Evolutionary conservation across 2,113 vertebrate genomes (phyloP), one percentile per base, ranked within the genome.

Genomic region (Notarius quadriscutis): DNA sequence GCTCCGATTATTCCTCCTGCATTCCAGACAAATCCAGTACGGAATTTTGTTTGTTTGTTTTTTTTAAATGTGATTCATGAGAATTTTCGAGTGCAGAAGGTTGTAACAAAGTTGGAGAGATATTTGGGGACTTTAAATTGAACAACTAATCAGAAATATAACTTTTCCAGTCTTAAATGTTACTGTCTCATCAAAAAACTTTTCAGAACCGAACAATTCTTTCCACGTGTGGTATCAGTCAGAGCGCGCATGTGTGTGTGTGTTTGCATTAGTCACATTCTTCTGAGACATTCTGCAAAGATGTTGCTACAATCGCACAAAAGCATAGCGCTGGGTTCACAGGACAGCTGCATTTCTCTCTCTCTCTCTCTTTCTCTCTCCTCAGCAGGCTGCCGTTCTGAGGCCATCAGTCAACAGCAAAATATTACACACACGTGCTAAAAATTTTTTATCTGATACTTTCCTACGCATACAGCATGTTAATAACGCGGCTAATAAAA

Each of bases 301-400:
- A 87, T 75, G 67, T 89, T 79, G 69, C 78, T 82, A 50, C 75
- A 84, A 80, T 75, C 55, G 51, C 74, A 67, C 71, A 83, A 75
- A 74, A 27, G 25, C 57, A 20, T 71, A 18, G 63, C 63, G 30
- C 41, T 6, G 62, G 27, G 25, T 62, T 50, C 60, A 34, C 27
- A 48, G 85, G 81, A 86, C 89, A 90, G 87, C 87, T 90, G 89
- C 89, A 72, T 51, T 55, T 22, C 34, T 14, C 62, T 53, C 8
- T 57, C 55, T 57, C 11, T 57, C 55, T 57, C 14, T 57, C 55
- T 57, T 14, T 57, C 55, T 57, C 55, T 57, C 79, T 72, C 30
- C 67, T 50, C 53, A 25, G 14, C 72, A 58, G 22, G 4, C 78
- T 41, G 48, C 75, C 22, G 9, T 41, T 22, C 30, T 41, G 57